These are phyloP conservation scores for Hippocampus comes DNA, from an alignment of 2,113 vertebrate genomes.

Conservation along the genomic window DNA sequence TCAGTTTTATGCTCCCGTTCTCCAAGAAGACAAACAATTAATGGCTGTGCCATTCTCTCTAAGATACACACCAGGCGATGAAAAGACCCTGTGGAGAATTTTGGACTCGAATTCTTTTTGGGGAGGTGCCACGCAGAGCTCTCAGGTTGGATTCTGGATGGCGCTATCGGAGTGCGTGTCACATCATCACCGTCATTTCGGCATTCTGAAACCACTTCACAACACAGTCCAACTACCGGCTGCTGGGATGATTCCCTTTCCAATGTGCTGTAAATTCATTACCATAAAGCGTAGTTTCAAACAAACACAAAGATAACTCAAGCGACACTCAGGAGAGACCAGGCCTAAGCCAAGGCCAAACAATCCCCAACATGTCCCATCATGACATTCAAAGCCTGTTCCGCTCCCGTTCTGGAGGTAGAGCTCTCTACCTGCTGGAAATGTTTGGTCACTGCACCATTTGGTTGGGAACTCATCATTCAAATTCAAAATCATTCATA, in stretches of 20 bases:
- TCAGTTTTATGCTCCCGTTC: too few species aligned
- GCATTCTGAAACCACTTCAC: not conserved
- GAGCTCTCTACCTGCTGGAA: not conserved
- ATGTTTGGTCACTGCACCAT: not conserved
- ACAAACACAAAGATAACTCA: not conserved
- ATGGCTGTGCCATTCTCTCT: too few species aligned
- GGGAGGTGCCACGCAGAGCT: slow-evolving; percentile 54
- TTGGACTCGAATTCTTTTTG: slow-evolving; percentile 68
- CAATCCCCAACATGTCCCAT: not conserved
- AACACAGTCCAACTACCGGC: too few species aligned
- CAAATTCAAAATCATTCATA: too few species aligned
- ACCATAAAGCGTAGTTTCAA: not conserved
- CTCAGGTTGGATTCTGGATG: slow-evolving; percentile 56
- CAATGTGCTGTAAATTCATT: not conserved
- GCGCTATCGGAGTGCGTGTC: not conserved
- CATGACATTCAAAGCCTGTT: not conserved
- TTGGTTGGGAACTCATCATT: too few species aligned
- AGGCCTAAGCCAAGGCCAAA: not conserved
- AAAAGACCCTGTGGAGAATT: slow-evolving; percentile 70
- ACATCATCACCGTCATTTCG: not conserved
- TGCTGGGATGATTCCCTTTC: not conserved
- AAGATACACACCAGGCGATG: slow-evolving; percentile 41
- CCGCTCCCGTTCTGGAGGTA: not conserved
- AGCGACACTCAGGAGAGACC: not conserved
- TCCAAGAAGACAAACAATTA: too few species aligned